phyloP scores from a whole-genome alignment of 2,888 invertebrate genomes.

The Caenorhabditis angaria region DNA sequence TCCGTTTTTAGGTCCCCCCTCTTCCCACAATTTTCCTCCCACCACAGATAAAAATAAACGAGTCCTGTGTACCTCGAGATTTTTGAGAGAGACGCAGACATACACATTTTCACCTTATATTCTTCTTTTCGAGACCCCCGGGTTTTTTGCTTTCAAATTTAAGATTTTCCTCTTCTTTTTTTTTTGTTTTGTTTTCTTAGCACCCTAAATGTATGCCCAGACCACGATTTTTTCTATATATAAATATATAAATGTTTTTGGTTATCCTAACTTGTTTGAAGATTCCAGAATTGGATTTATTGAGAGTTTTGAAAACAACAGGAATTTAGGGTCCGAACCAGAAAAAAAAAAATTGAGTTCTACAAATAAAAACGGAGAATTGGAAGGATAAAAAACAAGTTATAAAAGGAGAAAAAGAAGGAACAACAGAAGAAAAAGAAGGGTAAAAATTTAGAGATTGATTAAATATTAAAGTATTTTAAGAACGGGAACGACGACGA shows the following conservation, averaged over 20 bases:
- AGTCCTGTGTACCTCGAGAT: neutral
- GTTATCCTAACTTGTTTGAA: too few species aligned
- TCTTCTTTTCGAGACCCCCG: neutral
- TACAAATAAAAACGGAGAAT: too few species aligned
- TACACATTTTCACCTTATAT: too few species aligned
- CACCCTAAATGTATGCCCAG: neutral
- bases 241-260: too few species aligned
- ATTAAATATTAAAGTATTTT: neutral
- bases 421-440: neutral
- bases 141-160: slow-evolving; percentile 2
- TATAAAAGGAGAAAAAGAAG: neutral
- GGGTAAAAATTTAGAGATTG: neutral
- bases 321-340: too few species aligned
- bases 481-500: slow-evolving; percentile 9
- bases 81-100: too few species aligned
- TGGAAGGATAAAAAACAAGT: too few species aligned
- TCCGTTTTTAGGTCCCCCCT: neutral
- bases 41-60: neutral
- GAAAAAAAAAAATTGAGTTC: neutral
- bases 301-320: too few species aligned
- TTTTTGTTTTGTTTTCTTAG: neutral
- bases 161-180: neutral
- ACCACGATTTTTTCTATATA: neutral
- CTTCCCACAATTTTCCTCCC: neutral
- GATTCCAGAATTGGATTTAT: too few species aligned